A percentile compares a stretch with the other conserved stretches of the same genome.
phyloP scores from a whole-genome alignment of 2,888 invertebrate species.

The Ophion slaviceki region DNA sequence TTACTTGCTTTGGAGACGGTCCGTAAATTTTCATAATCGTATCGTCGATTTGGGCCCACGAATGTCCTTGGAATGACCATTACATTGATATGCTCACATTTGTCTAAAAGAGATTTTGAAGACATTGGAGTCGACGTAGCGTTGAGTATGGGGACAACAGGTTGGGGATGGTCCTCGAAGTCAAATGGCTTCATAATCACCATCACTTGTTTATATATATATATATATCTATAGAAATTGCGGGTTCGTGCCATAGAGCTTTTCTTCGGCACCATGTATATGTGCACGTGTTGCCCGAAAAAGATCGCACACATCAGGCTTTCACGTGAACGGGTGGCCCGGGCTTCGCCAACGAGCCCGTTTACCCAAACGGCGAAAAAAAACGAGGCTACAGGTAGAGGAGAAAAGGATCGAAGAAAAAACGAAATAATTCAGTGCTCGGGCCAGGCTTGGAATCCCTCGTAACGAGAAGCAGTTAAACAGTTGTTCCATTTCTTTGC shows the following conservation, averaged over 20 bases:
- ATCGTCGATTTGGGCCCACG: background rate
- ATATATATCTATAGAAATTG: constrained; percentile 33
- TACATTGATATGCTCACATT: too few species aligned
- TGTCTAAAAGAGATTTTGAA: too few species aligned
- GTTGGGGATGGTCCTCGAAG: too few species aligned
- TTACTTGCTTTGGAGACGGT: background rate
- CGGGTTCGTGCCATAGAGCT: constrained; percentile 51
- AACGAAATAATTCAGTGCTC: constrained; percentile 34
- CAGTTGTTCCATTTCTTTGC: background rate
- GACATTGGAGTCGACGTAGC: too few species aligned
- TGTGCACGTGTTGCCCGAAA: constrained; percentile 44
- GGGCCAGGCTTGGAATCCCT: constrained; percentile 10
- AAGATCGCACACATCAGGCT: constrained; percentile 50
- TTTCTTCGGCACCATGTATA: constrained; percentile 53
- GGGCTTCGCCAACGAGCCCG: constrained; percentile 44
- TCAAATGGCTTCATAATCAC: too few species aligned
- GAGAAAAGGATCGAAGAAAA: constrained; percentile 11
- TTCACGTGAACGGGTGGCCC: constrained; percentile 54
- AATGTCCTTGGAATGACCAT: background rate
- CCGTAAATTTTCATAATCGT: background rate
- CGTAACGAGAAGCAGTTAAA: background rate
- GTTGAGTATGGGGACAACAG: too few species aligned
- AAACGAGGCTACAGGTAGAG: constrained; percentile 5
- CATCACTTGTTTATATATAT: background rate
- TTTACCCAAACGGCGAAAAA: constrained; percentile 46